A percentile compares a stretch with the other conserved stretches of the same genome.
These are phyloP conservation scores for Rhabdophis nuchalis DNA, from an alignment of 2,797 vertebrate genomes.

Conservation along the genomic window DNA sequence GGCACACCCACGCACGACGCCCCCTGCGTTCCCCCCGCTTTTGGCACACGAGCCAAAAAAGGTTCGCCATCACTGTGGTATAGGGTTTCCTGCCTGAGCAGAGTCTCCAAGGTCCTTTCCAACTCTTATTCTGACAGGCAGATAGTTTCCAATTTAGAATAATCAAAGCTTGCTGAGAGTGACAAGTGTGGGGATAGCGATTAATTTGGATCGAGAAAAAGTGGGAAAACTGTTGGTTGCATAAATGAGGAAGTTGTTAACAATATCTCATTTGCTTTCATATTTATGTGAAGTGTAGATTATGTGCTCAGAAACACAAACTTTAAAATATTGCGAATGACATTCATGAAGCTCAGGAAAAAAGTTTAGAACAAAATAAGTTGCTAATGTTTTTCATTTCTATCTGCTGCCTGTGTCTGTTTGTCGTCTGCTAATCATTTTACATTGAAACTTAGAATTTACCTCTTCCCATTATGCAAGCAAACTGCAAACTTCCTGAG, in stretches of 20 bases:
- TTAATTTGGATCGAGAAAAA: background rate
- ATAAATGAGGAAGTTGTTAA: background rate
- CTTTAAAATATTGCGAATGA: background rate
- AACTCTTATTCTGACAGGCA: background rate
- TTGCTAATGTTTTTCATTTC: background rate
- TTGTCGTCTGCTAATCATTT: background rate
- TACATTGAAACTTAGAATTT: background rate
- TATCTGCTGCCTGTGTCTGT: background rate
- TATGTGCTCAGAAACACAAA: background rate
- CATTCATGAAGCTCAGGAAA: background rate
- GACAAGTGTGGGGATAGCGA: background rate
- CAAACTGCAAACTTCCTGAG: background rate
- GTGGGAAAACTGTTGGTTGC: background rate
- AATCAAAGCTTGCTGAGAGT: background rate
- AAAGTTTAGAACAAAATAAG: background rate
- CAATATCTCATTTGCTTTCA: background rate
- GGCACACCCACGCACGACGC: too few species aligned
- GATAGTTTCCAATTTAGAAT: background rate
- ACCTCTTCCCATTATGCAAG: background rate
- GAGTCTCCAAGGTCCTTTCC: too few species aligned
- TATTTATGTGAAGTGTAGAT: constrained; percentile 25
- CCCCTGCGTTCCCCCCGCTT: too few species aligned
- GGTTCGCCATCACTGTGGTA: background rate
- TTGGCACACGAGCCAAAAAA: too few species aligned
- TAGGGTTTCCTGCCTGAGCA: background rate